Conservation (phyloP, 2,797 vertebrate genomes). For the Darevskia mixta region DNA sequence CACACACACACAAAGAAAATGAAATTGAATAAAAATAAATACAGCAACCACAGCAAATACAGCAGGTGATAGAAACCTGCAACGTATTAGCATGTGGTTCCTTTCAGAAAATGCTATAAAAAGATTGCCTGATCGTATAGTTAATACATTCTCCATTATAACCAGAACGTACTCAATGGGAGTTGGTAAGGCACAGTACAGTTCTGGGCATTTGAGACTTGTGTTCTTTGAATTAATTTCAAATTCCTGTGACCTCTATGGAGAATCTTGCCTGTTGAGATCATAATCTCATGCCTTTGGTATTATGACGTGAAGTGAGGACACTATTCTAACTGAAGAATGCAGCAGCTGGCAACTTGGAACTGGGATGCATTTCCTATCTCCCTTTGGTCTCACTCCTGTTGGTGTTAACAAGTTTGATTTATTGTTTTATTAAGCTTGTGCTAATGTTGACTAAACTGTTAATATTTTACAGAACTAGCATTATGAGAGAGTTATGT, state of each 20-base stretch:
- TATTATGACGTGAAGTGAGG: not conserved
- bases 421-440: constrained; percentile 30
- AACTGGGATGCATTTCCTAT: not conserved
- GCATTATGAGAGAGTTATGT: constrained; percentile 55
- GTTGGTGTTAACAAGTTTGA: constrained; percentile 59
- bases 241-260: not conserved
- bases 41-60: not conserved
- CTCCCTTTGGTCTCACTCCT: constrained; percentile 31
- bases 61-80: not conserved
- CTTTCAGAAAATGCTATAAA: not conserved
- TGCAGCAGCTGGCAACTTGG: not conserved
- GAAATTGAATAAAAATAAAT: not conserved
- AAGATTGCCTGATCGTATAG: not conserved
- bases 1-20: not conserved
- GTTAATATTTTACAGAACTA: constrained; percentile 83
- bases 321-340: not conserved
- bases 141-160: no score
- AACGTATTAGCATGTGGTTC: not conserved
- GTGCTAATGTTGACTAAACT: constrained; percentile 78
- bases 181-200: not conserved
- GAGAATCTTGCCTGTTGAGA: not conserved
- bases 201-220: not conserved
- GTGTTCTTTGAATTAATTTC: not conserved
- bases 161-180: not conserved
- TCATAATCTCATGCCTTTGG: not conserved